A percentile compares a stretch with the other conserved stretches of the same genome.
Conservation (phyloP, 1,140 invertebrate genomes). For the Monomorium pharaonis region DNA sequence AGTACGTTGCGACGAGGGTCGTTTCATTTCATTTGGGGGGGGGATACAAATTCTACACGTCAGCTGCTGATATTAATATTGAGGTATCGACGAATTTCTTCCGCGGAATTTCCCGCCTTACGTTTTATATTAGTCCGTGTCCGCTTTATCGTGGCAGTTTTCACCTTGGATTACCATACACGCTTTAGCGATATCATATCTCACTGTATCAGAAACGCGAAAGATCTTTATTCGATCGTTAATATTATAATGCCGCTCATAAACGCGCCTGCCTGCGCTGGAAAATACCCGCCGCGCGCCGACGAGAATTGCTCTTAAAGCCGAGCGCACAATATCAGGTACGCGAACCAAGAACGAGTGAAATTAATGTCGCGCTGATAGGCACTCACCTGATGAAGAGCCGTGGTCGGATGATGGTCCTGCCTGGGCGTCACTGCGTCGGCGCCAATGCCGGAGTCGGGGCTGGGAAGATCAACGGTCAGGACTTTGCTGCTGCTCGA, state of each 20-base stretch:
- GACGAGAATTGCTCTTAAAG: background rate
- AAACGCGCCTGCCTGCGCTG: background rate
- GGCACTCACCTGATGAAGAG: conserved; percentile 92
- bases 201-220: background rate
- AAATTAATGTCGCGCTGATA: background rate
- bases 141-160: background rate
- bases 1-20: background rate
- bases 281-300: background rate
- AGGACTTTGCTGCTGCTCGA: conserved; percentile 89
- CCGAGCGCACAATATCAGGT: background rate
- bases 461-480: conserved; percentile 95
- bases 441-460: conserved; percentile 95
- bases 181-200: background rate
- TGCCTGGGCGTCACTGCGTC: conserved; percentile 95
- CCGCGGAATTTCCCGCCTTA: background rate
- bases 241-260: conserved; percentile 2
- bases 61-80: background rate
- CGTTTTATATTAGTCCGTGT: background rate
- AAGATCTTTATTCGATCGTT: background rate
- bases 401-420: conserved; percentile 89
- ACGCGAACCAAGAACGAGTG: background rate
- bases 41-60: background rate
- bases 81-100: background rate
- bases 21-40: background rate
- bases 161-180: background rate